Conservation (phyloP, 2,888 invertebrate species). For the Suillia variegata region DNA sequence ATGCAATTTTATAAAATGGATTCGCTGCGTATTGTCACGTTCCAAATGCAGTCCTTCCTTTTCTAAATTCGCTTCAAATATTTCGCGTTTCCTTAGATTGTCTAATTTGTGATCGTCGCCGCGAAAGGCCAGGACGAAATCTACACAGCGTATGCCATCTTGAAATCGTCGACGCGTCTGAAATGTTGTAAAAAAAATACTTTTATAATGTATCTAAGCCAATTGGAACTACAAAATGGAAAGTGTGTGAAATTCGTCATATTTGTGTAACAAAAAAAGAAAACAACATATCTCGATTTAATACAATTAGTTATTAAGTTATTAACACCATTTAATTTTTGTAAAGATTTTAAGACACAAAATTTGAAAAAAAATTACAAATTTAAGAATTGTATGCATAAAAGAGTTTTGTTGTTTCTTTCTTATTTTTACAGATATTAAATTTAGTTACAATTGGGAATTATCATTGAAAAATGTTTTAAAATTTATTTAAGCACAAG, state of each 20-base stretch:
- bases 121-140: constrained; percentile 70
- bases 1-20: constrained; percentile 75
- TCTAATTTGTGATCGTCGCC: constrained; percentile 55
- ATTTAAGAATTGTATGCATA: too few species aligned
- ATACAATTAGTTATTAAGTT: too few species aligned
- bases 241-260: too few species aligned
- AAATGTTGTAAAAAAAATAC: constrained; percentile 22
- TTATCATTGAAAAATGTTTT: too few species aligned
- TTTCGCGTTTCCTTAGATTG: constrained; percentile 62
- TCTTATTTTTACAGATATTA: too few species aligned
- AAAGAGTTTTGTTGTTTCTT: too few species aligned
- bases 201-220: not conserved
- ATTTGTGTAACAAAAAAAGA: constrained; percentile 10
- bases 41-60: constrained; percentile 69
- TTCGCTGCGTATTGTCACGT: constrained; percentile 67
- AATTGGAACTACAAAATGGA: constrained; percentile 9
- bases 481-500: too few species aligned
- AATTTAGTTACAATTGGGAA: too few species aligned
- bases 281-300: not conserved
- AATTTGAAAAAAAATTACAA: too few species aligned
- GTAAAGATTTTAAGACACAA: too few species aligned
- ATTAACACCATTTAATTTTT: too few species aligned
- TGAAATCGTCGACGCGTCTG: constrained; percentile 65
- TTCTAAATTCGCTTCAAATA: constrained; percentile 68
- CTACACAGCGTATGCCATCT: constrained; percentile 64